Percentiles rank a stretch among this genome's conserved stretches.
Conservation (phyloP, 23 tunicate species). For the Styela clava region DNA sequence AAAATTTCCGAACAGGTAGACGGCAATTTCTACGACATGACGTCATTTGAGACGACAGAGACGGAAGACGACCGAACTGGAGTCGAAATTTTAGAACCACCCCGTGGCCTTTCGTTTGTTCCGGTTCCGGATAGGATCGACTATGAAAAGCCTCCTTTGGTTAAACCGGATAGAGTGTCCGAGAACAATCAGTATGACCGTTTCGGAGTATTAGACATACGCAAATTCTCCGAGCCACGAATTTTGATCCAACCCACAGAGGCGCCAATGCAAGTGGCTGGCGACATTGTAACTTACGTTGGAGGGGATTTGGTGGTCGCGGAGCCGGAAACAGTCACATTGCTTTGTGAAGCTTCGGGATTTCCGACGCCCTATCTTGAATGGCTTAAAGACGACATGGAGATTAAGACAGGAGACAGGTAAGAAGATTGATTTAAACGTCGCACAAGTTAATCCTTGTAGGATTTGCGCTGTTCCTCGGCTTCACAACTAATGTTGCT, state of each 20-base stretch:
- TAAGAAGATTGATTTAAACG: neutral
- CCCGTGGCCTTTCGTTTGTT: neutral
- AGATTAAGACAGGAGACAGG: slow-evolving; percentile 3
- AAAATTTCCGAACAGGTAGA: neutral
- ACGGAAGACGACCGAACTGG: neutral
- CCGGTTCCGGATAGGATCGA: neutral
- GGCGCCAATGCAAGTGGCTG: slow-evolving; percentile 53
- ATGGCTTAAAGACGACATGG: slow-evolving; percentile 56
- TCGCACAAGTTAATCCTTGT: neutral
- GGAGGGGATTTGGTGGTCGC: slow-evolving; percentile 71
- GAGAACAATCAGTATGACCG: neutral
- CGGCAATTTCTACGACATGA: neutral
- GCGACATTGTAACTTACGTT: slow-evolving; percentile 68
- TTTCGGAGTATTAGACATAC: neutral
- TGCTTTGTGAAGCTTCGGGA: slow-evolving; percentile 83
- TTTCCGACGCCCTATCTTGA: slow-evolving; percentile 31
- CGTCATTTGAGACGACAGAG: neutral
- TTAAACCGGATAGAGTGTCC: neutral
- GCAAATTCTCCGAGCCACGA: slow-evolving; percentile 6
- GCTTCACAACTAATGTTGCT: too few species aligned
- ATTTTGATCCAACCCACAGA: slow-evolving; percentile 51
- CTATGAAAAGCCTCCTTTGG: neutral
- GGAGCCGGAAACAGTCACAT: slow-evolving; percentile 58
- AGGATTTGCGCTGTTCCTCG: slow-evolving; percentile 1
- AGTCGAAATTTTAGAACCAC: neutral